phyloP scores from a whole-genome alignment of 2,888 invertebrate genomes.

The Prenolepis imparis region DNA sequence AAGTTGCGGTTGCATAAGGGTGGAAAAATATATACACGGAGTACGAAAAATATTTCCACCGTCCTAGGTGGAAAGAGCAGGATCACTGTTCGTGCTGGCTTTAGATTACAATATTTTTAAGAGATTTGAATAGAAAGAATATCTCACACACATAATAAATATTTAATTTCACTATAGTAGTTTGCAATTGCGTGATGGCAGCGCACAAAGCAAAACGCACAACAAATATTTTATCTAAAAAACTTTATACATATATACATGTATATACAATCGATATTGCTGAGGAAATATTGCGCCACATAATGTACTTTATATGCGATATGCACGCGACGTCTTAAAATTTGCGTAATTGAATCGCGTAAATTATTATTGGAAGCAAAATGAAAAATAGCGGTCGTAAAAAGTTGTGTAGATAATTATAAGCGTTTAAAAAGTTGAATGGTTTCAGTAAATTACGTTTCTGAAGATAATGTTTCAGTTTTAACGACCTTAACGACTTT shows the following conservation, averaged over 20 bases:
- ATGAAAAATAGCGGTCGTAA: neutral
- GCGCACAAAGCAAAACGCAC: neutral
- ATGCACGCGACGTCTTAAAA: constrained; percentile 25
- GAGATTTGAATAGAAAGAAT: constrained; percentile 4
- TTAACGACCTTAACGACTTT: neutral
- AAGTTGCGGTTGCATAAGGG: constrained; percentile 37
- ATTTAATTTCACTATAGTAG: constrained; percentile 9
- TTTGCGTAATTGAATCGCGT: neutral
- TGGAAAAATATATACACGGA: constrained; percentile 26
- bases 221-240: neutral
- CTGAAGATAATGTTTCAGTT: neutral
- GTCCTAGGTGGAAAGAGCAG: constrained; percentile 28
- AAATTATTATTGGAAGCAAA: neutral
- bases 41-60: constrained; percentile 14
- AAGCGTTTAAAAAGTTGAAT: constrained; percentile 29
- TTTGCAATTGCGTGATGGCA: neutral
- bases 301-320: neutral
- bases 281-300: neutral
- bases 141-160: neutral
- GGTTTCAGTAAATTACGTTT: constrained; percentile 24
- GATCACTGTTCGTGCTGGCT: constrained; percentile 21
- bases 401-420: constrained; percentile 6
- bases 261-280: neutral
- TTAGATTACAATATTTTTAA: constrained; percentile 1
- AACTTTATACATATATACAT: neutral